Conservation (phyloP, 1,140 invertebrate species). For the Drosophila punjabiensis region DNA sequence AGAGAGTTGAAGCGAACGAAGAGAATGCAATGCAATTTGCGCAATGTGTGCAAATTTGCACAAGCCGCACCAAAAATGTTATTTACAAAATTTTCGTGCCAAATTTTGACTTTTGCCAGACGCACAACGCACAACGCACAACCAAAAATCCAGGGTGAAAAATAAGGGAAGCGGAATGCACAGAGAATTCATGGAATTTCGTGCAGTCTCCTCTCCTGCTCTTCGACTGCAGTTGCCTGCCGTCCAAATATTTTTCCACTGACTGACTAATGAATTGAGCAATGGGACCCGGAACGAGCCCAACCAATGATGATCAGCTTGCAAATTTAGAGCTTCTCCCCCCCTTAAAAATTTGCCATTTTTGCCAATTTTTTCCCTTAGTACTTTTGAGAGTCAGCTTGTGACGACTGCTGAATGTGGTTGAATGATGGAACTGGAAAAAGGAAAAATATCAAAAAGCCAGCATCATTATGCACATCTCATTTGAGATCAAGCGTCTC, state of each 20-base stretch:
- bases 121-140: constrained; percentile 37
- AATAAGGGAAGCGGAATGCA: constrained; percentile 1
- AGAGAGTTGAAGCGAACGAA: neutral
- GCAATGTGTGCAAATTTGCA: constrained; percentile 75
- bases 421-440: constrained; percentile 1
- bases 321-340: constrained; percentile 4
- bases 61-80: constrained; percentile 65
- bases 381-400: neutral
- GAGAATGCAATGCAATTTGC: constrained; percentile 69
- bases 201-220: neutral
- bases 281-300: constrained; percentile 33
- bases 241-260: constrained; percentile 58
- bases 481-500: neutral
- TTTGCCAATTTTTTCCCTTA: neutral
- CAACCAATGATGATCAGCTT: constrained; percentile 47
- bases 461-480: constrained; percentile 13
- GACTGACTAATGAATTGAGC: constrained; percentile 60
- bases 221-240: constrained; percentile 22
- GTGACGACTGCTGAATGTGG: neutral
- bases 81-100: constrained; percentile 57
- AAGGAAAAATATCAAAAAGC: neutral
- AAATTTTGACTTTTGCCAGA: constrained; percentile 49
- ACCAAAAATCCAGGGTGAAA: constrained; percentile 14
- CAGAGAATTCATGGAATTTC: constrained; percentile 27
- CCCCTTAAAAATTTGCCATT: neutral